A percentile compares a stretch with the other conserved stretches of the same genome.
Evolutionary conservation across 2,888 invertebrate genomes (phyloP).

Genomic region (Carterocephalus palaemon): DNA sequence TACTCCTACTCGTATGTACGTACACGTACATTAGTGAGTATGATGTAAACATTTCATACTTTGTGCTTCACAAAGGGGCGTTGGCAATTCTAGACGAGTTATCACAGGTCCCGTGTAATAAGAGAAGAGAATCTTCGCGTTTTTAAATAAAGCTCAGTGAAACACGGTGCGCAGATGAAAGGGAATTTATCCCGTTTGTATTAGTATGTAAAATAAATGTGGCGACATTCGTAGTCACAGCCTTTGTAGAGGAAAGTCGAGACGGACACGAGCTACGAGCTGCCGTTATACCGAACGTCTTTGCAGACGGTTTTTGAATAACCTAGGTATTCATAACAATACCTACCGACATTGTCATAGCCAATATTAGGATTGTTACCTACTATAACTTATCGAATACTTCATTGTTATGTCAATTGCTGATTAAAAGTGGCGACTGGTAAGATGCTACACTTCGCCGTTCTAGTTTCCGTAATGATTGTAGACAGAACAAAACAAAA

Average conservation of each 20-base stretch:
- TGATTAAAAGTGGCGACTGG: too few species aligned
- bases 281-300: conserved; percentile 5
- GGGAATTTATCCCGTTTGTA: conserved; percentile 46
- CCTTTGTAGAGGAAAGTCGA: conserved; percentile 28
- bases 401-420: too few species aligned
- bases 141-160: conserved; percentile 50
- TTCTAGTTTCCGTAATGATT: too few species aligned
- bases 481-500: too few species aligned
- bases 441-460: too few species aligned
- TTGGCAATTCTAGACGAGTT: conserved; percentile 45
- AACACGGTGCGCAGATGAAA: conserved; percentile 42
- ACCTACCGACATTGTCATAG: too few species aligned
- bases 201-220: conserved; percentile 45
- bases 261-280: conserved; percentile 6
- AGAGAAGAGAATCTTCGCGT: conserved; percentile 39
- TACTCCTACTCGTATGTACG: too few species aligned
- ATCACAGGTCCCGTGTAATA: conserved; percentile 42
- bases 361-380: too few species aligned
- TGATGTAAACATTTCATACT: conserved; percentile 30
- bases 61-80: conserved; percentile 40
- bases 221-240: conserved; percentile 35
- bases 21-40: conserved; percentile 15
- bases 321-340: too few species aligned
- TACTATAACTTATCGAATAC: too few species aligned
- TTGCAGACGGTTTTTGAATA: neutral